Base-by-base conservation (phyloP, 92 coral and sea anemone species). In the Porites cylindrica region DNA sequence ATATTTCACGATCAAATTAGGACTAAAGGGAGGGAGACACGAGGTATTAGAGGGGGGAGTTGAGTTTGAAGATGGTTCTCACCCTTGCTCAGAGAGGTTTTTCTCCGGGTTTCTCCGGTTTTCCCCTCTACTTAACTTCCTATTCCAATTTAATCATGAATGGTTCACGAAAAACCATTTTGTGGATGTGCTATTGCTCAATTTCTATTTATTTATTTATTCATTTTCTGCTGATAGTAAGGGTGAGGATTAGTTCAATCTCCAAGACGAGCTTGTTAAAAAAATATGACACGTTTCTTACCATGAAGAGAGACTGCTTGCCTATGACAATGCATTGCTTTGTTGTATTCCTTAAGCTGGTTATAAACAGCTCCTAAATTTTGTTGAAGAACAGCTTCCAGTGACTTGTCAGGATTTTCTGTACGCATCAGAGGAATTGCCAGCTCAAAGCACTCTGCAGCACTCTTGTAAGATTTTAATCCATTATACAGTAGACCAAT, bases 341-440 rank as follows among this genome's bases (percentile, higher is more conserved):
- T 92, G 67, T 85, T 72, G 82, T 79, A 97, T 72, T 89, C 72
- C 12, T 92, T 84, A 73, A 97, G 90, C 77, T 97, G 98, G 85
- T 97, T 97, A 69, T 95, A 94, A 26, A 97, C 95, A 26, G 99
- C 99, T 76, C 99, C 99, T 20, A 97, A 80, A 79, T 97, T 97
- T 85, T 97, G 99, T 76, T 88, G 91, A 38, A 97, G 85, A 6
- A 94, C 92, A n/a, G 99, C 97, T 87, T 85, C 93, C 13, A 97
- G 89, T 61, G 94, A 87, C 76, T 90, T 92, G 85, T 91, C 91
- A 19, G 76, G 67, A 20, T 69, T 38, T 14, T 85, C 65, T 1
- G 93, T 83, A 43, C 50, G 85, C 53, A 95, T 75, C 16, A 95
- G 91, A 43, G 91, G 94, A 54, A 97, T 78, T 13, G 99, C 96